Evolutionary conservation across 2,888 invertebrate genomes (phyloP), one percentile per base, ranked within the genome.

Genomic region (Dolichopus griseipennis): DNA sequence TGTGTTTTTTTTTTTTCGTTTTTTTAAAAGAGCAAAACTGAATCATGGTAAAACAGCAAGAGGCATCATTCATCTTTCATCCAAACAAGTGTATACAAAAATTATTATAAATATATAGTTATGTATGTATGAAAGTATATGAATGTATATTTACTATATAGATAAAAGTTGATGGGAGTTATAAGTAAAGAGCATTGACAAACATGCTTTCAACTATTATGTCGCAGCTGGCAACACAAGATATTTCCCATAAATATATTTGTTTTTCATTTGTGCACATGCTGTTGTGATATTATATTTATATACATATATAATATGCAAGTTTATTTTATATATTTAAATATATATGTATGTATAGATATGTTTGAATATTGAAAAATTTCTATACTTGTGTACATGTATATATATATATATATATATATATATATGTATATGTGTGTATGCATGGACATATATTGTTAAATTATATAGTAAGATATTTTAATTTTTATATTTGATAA

Each of bases 41-140:
- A 67, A 67, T 52, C 64, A 65, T 65, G 64, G 41, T 34, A 67
- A 27, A 27, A 33, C 67, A 67, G 64, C 52, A 65, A 68, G 61
- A 37, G 21, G 61, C 37, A 52, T 34, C 41, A 27, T 52, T 52
- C 52, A 52, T 52, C 41, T 52, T 37, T 9, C 8, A 37, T 37
- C 27, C 41, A 41, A 52, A 12, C 52, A 18, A 12, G 18, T n/a
- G 18, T 52, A 52, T 52, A 52, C 52, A 52, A 9, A 52, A 15
- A 12, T 52, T 7, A 12, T 37, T 41, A 41, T 41, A 12, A 6
- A 41, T 12, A 41, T 41, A 9, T 41, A 41, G 15, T 41, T 7
- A 41, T 41, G 8, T 7, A 41, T 41, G 8, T 2, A 41, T 12
- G 41, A 12, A 7, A 1, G 27, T 27, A 9, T 41, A 41, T 41